Percentiles rank a stretch among this genome's conserved stretches.
phyloP scores from a whole-genome alignment of 2,113 vertebrate species.

The Stomatorhinus ivindoensis region DNA sequence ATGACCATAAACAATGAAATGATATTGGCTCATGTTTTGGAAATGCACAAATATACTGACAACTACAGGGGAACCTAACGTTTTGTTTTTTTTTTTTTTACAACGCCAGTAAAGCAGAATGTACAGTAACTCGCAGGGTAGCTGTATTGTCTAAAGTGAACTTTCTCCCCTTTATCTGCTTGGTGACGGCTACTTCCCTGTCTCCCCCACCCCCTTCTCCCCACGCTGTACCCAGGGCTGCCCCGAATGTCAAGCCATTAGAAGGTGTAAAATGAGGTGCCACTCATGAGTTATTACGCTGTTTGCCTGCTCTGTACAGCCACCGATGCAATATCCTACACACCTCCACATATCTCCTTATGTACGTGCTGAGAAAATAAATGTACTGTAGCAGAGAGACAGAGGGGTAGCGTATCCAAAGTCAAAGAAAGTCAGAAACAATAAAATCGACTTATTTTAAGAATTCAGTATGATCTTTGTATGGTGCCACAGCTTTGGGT shows the following conservation, averaged over 20 bases:
- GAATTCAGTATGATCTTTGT: neutral
- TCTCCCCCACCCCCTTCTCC: neutral
- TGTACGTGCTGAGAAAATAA: conserved; percentile 17
- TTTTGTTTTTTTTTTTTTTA: neutral
- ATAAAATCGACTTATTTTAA: neutral
- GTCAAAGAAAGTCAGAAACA: conserved; percentile 14
- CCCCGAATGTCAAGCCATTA: conserved; percentile 70
- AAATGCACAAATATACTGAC: neutral
- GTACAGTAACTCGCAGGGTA: neutral
- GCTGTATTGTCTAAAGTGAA: conserved; percentile 7
- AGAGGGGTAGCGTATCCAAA: neutral
- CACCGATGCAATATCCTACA: conserved; percentile 28
- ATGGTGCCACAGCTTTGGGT: neutral
- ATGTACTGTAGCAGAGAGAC: neutral
- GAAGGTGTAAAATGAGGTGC: conserved; percentile 42
- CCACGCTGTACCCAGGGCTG: conserved; percentile 53
- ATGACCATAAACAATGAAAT: neutral
- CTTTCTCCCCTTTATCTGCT: conserved; percentile 4
- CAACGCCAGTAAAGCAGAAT: neutral
- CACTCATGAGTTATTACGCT: conserved; percentile 69
- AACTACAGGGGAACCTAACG: neutral
- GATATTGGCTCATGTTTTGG: neutral
- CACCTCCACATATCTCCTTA: conserved; percentile 14
- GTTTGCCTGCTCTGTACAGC: conserved; percentile 51
- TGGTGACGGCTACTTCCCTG: conserved; percentile 2